phyloP scores from a whole-genome alignment of 64 coral and sea anemone genomes.

The Cladopsammia gracilis region DNA sequence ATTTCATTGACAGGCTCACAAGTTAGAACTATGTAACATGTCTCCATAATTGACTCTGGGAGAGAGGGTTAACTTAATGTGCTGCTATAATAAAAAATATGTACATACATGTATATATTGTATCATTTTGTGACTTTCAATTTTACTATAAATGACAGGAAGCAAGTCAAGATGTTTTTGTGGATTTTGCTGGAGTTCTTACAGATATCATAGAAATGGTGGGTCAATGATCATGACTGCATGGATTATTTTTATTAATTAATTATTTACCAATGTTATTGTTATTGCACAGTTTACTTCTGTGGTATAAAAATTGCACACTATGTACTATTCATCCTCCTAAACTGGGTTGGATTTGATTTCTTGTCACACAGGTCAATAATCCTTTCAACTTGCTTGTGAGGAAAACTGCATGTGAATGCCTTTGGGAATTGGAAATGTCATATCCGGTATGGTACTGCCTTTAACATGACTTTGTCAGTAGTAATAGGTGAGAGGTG shows the following conservation, averaged over 20 bases:
- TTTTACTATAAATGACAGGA: constrained; percentile 23
- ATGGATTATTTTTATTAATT: too few species aligned
- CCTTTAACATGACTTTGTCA: background rate
- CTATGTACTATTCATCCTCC: too few species aligned
- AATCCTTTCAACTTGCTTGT: constrained; percentile 73
- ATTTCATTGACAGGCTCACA: too few species aligned
- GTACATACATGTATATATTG: too few species aligned
- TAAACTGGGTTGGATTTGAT: background rate
- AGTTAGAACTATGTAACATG: too few species aligned
- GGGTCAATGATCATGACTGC: background rate
- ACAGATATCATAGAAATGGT: constrained; percentile 83
- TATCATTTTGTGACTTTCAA: too few species aligned
- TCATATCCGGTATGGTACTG: constrained; percentile 85
- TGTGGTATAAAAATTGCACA: too few species aligned
- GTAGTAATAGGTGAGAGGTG: background rate
- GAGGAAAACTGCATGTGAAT: constrained; percentile 95
- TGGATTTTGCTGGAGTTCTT: constrained; percentile 87
- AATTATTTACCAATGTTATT: too few species aligned
- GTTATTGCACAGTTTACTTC: too few species aligned
- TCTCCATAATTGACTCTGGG: too few species aligned
- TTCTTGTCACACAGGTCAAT: constrained; percentile 71
- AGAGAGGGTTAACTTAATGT: too few species aligned
- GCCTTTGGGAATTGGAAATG: constrained; percentile 94
- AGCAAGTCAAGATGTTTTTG: constrained; percentile 79
- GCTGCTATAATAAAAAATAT: too few species aligned